phyloP scores from a whole-genome alignment of 2,797 vertebrate species.

The Spinus olivaceus region DNA sequence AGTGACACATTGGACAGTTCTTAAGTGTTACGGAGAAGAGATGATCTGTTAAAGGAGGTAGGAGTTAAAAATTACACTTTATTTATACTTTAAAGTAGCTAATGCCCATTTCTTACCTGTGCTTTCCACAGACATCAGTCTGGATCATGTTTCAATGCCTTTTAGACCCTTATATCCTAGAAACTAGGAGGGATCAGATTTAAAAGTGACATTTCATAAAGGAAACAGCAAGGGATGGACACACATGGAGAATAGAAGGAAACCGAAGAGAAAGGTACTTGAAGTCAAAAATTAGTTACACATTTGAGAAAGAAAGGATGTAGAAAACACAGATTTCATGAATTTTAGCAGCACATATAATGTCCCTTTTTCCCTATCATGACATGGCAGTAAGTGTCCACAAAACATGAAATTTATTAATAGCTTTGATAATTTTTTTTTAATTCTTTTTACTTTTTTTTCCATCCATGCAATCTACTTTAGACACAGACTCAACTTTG shows the following conservation, averaged over 20 bases:
- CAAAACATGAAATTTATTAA: not conserved
- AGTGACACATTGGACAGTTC: not conserved
- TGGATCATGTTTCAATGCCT: not conserved
- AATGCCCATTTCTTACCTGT: not conserved
- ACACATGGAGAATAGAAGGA: not conserved
- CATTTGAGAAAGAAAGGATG: not conserved
- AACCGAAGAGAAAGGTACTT: not conserved
- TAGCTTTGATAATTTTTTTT: not conserved
- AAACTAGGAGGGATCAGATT: not conserved
- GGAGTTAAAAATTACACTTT: not conserved
- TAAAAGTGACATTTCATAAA: not conserved
- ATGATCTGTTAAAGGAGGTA: not conserved
- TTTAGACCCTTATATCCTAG: not conserved
- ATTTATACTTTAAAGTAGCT: not conserved
- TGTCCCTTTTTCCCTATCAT: not conserved
- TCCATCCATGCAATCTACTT: not conserved
- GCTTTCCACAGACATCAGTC: not conserved
- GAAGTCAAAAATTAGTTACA: not conserved
- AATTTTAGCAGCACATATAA: not conserved
- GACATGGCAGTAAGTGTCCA: not conserved
- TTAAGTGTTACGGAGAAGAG: not conserved
- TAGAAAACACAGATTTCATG: not conserved
- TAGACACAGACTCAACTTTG: not conserved
- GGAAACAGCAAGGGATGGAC: not conserved
- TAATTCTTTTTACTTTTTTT: not conserved